Base-by-base conservation (phyloP, 2,113 vertebrate genomes). In the Megaceryle torquata region DNA sequence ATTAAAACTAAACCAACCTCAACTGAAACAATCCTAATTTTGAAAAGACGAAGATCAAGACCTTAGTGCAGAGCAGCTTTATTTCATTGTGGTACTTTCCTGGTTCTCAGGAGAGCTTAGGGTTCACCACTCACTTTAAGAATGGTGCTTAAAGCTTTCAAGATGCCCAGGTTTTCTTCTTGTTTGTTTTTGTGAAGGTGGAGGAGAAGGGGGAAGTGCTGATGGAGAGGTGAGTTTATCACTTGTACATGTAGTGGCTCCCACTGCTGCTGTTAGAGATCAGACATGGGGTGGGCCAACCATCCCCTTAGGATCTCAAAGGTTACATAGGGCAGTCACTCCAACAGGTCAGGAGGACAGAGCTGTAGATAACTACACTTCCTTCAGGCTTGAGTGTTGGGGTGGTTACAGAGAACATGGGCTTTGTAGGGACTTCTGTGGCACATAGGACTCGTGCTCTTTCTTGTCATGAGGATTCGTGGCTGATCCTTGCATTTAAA, bases 361-460 rank as follows among this genome's bases (percentile, higher is more conserved):
- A 88, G 22, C 7, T 76, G 61, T 12, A 53, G 76, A 53, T 44
- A 69, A 25, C 18, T 18, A 1, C 6, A 11, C 12, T 53, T 64
- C 61, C 14, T 53, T 60, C 57, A 88, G 29, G 8, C 44, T 15
- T 72, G 48, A 29, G 51, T 3, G 0, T 28, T 68, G 46, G 13
- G 37, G 60, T 37, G 7, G 21, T 71, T 60, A 39, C 12, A 21
- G 46, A 82, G 57, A 68, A 43, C 9, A 26, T 5, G 13, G 21
- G 16, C 22, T 63, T 70, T 60, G 29, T 8, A 60, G 39, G 35
- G 29, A 29, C 6, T 57, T 60, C 87, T 20, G 56, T 33, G 51
- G 37, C 15, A 31, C 5, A 4, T 9, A 7, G 77, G 25, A 28
- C 6, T 84, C 1, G 0, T 35, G 39, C 6, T 64, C 0, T 60